These are phyloP conservation scores for Noctua pronuba DNA, from an alignment of 2,888 invertebrate genomes.

Conservation along the genomic window DNA sequence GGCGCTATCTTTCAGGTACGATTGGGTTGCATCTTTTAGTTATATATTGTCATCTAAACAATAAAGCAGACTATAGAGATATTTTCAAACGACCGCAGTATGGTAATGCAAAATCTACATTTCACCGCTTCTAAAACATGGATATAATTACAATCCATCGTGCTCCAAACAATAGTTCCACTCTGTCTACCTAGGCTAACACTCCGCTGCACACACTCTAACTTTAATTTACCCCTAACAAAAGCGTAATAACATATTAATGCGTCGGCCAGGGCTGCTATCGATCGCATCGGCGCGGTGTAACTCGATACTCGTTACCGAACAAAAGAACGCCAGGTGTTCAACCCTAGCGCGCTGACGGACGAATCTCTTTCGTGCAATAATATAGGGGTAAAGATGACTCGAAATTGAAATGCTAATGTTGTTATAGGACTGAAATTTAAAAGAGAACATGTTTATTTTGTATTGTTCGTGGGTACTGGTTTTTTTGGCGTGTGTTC, in stretches of 20 bases:
- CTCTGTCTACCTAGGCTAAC: slow-evolving; percentile 2
- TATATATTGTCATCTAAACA: no score
- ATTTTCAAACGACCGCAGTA: background rate
- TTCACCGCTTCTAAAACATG: background rate
- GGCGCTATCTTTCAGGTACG: background rate
- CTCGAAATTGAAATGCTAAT: slow-evolving; percentile 66
- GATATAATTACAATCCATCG: background rate
- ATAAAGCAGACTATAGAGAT: background rate
- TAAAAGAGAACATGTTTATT: slow-evolving; percentile 49
- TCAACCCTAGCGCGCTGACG: slow-evolving; percentile 63
- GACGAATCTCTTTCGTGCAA: slow-evolving; percentile 61
- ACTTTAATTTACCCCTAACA: slow-evolving; percentile 60
- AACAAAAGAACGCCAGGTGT: slow-evolving; percentile 69
- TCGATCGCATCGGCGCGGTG: slow-evolving; percentile 61
- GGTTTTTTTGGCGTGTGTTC: slow-evolving; percentile 25
- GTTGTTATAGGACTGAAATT: slow-evolving; percentile 63
- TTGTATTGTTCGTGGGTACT: slow-evolving; percentile 16
- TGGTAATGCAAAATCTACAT: background rate
- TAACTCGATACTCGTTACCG: slow-evolving; percentile 68
- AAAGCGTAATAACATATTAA: slow-evolving; percentile 67
- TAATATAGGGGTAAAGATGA: slow-evolving; percentile 66
- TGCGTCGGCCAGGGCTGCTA: slow-evolving; percentile 60
- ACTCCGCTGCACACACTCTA: slow-evolving; percentile 13
- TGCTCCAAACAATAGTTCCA: slow-evolving; percentile 31
- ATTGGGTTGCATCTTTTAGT: background rate